Base-by-base conservation (phyloP, 35 echinoderm and acorn worm genomes). In the Lytechinus pictus region DNA sequence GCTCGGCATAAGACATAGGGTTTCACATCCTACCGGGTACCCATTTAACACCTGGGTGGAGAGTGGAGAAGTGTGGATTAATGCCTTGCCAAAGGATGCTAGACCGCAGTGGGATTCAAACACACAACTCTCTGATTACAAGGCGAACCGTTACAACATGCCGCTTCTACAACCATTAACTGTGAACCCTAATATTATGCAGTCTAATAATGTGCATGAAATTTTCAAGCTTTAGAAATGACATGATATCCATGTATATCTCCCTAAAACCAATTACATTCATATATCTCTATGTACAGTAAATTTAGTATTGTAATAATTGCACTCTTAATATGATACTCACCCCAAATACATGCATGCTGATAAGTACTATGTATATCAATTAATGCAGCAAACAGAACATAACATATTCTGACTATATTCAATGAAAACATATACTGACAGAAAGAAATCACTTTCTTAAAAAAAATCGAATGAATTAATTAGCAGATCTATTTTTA, bases 301-400 rank as follows among this genome's bases (percentile, higher is more conserved):
- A n/a, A 79, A 5, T 79, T 58, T 13, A 57, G 61, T 79, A 13
- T 21, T 79, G 66, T 79, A 6, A 24, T 14, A 0, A 79, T 79
- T 79, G 66, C 66, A 79, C 66, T 79, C 66, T 79, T 79, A 79
- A 79, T 79, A 79, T 71, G 24, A 71, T 71, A 71, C 16, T 71
- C 14, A 71, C 61, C 3, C 16, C 6, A 6, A 79, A 79, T 58
- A 58, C 16, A n/a, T 5, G 19, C 8, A 79, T 79, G 66, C n/a
- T 24, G 5, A 79, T 79, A 24, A 79, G 19, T 79, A 79, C 16
- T 79, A 79, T 44, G 33, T 44, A 24, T 24, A 71, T 24, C 16
- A 79, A 79, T 58, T 8, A 79, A 79, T 79, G 66, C 66, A 79
- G 66, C 66, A 27, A 79, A 79, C 66, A 79, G 3, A 79, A 24